A percentile compares a stretch with the other conserved stretches of the same genome.
Evolutionary conservation across 1,140 invertebrate species (phyloP).

Genomic region (Zaprionus africanus): DNA sequence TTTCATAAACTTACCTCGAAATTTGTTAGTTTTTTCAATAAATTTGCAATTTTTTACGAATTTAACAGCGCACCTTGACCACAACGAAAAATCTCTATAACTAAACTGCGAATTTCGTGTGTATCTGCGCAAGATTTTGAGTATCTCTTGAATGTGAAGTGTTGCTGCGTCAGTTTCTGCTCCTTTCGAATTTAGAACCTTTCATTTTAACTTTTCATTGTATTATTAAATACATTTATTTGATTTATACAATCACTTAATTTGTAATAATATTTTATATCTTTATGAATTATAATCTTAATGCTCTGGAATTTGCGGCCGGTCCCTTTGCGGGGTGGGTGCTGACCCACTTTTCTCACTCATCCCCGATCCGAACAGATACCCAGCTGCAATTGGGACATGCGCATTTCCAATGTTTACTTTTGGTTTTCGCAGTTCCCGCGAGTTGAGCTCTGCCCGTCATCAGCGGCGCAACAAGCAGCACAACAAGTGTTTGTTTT

Average conservation of each 20-base stretch:
- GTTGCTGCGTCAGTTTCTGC: neutral
- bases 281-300: neutral
- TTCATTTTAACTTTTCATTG: neutral
- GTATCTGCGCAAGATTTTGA: conserved; percentile 61
- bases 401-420: conserved; percentile 71
- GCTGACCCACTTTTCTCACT: conserved; percentile 66
- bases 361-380: conserved; percentile 44
- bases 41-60: conserved; percentile 84
- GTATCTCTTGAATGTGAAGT: conserved; percentile 37
- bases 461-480: conserved; percentile 4
- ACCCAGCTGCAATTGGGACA: conserved; percentile 73
- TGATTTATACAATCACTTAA: neutral
- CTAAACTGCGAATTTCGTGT: conserved; percentile 73
- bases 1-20: conserved; percentile 72
- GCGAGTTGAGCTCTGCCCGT: conserved; percentile 24
- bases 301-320: conserved; percentile 28
- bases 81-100: conserved; percentile 81
- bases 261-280: neutral
- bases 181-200: no score
- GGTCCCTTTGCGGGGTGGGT: conserved; percentile 35
- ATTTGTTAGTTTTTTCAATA: conserved; percentile 84
- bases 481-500: conserved; percentile 78
- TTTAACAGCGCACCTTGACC: conserved; percentile 65
- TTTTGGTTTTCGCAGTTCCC: conserved; percentile 48
- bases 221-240: neutral